Base-by-base conservation (phyloP, 2,113 vertebrate species). In the Chlorodrepanis virens region DNA sequence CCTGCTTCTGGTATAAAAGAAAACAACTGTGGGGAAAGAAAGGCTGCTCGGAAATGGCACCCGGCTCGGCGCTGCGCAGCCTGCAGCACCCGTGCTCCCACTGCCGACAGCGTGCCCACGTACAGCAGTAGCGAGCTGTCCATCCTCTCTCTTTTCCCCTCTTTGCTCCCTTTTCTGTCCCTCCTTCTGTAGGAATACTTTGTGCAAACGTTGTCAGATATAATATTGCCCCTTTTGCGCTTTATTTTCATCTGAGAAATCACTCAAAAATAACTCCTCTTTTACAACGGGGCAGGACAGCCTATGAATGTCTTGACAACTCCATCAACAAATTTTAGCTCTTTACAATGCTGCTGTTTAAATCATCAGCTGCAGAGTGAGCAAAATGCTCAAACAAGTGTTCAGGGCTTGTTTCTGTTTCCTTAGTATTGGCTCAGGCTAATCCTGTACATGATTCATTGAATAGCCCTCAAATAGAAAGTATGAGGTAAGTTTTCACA, bases 51-150 rank as follows among this genome's bases (percentile, higher is more conserved):
- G 33, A 15, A 9, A 25, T 23, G 12, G 12, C 22, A 2, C 45
- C 45, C 11, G 45, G 24, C 40, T 44, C 21, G 6, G 2, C 11
- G 27, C 44, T 12, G 1, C 12, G 21, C 22, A 12, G 35, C 57
- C 6, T 10, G 45, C 8, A 11, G 75, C 22, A 1, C 57, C 5
- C 45, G 1, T 10, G 5, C 29, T 29, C 5, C 20, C 1, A 5
- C 39, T 9, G 60, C 47, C 10, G 6, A 2, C 14, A 5, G 56
- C 4, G 14, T 4, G 23, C 37, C 49, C 4, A 11, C 2, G 25
- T 4, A 5, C 33, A 4, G 63, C 17, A 2, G 22, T 3, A 14
- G 7, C 4, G 2, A 8, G 12, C 8, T 20, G 45, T 2, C 45
- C 20, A 1, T 37, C 33, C 24, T n/a, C 10, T 35, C 54, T 35